Percentiles rank a stretch among this genome's conserved stretches.
phyloP scores from a whole-genome alignment of 2,797 vertebrate species.

The Muraenolepis orangiensis region DNA sequence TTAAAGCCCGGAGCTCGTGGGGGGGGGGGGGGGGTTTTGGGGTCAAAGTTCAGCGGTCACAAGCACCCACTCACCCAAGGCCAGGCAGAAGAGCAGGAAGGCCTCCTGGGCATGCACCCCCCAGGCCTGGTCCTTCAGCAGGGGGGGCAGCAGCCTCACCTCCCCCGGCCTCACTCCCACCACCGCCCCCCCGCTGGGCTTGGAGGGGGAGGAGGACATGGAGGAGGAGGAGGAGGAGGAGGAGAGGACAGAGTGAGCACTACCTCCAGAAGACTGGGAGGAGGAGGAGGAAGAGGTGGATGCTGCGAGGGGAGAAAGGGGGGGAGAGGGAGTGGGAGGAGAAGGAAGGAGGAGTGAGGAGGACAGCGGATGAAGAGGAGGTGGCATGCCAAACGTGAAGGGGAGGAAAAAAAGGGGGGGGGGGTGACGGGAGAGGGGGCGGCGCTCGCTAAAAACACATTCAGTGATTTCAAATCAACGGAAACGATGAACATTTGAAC shows the following conservation, averaged over 20 bases:
- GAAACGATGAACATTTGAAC: constrained; percentile 19
- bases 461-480: constrained; percentile 50
- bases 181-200: constrained; percentile 69
- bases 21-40: not conserved
- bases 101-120: constrained; percentile 79
- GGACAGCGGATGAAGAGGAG: constrained; percentile 77
- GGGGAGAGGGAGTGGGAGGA: constrained; percentile 57
- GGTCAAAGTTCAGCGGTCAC: constrained; percentile 37
- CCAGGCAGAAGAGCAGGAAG: constrained; percentile 95
- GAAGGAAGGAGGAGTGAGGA: constrained; percentile 44
- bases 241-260: constrained; percentile 46
- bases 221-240: constrained; percentile 60
- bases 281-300: constrained; percentile 53
- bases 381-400: too few relatives aligned
- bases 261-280: constrained; percentile 60
- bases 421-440: constrained; percentile 2
- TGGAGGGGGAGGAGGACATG: constrained; percentile 73
- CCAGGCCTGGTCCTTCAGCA: constrained; percentile 92
- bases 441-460: constrained; percentile 15
- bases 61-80: constrained; percentile 86
- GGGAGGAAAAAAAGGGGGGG: too few relatives aligned
- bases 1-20: not conserved
- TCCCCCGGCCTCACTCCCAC: constrained; percentile 62
- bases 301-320: too few relatives aligned
- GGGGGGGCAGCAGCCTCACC: constrained; percentile 85